phyloP scores from a whole-genome alignment of 2,888 invertebrate species.

The Caenorhabditis auriculariae region DNA sequence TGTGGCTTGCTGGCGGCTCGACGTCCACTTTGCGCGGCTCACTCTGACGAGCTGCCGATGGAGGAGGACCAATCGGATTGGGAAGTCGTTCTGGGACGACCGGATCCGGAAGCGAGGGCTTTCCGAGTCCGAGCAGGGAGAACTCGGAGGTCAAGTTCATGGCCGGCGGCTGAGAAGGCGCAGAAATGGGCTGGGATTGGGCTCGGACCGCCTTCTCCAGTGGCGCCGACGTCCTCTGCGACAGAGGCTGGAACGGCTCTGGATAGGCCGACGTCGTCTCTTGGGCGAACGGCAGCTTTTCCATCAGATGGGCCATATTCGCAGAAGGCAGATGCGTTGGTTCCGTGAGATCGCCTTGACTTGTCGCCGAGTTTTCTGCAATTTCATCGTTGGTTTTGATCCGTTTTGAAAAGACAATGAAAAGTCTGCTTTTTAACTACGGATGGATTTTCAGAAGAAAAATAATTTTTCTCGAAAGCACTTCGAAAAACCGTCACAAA shows the following conservation, averaged over 20 bases:
- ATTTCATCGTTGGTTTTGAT: no score
- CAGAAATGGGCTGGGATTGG: not conserved
- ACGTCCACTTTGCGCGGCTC: not conserved
- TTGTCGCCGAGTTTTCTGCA: no score
- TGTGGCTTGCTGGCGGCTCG: not conserved
- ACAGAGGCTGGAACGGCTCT: not conserved
- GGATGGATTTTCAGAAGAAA: no score
- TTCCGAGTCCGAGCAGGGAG: not conserved
- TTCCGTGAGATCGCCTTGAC: no score
- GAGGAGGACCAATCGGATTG: constrained; percentile 4
- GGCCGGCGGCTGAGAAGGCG: not conserved
- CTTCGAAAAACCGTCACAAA: no score
- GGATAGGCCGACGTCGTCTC: no score
- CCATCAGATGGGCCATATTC: no score
- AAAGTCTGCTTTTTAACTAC: no score
- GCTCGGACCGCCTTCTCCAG: constrained; percentile 7
- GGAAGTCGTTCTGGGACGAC: not conserved
- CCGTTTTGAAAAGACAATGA: no score
- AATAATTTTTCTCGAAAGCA: no score
- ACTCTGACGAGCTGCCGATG: not conserved
- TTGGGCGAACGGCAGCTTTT: no score
- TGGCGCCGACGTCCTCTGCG: constrained; percentile 13
- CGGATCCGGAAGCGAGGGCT: not conserved
- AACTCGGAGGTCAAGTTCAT: not conserved
- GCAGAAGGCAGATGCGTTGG: no score